Evolutionary conservation across 2,113 vertebrate species (phyloP).

Genomic region (Enhydra lutris): DNA sequence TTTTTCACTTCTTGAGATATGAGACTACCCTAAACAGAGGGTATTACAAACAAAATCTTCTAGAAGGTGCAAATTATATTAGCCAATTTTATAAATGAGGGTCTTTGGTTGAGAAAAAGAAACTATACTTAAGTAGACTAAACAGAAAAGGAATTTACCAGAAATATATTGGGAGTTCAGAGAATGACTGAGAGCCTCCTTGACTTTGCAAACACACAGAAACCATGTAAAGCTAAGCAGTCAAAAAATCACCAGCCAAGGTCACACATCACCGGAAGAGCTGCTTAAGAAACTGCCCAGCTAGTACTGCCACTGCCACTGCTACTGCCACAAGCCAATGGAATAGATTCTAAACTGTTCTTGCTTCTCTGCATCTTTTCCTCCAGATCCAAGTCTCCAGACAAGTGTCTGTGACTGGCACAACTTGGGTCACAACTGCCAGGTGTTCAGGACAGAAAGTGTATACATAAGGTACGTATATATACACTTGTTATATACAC

Average conservation of each 20-base stretch:
- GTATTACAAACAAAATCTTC: not conserved
- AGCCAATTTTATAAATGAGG: constrained; percentile 11
- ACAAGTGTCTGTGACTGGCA: not conserved
- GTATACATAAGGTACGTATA: not conserved
- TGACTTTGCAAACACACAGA: constrained; percentile 6
- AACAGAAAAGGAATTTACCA: constrained; percentile 35
- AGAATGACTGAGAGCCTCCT: not conserved
- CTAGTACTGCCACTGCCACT: not conserved
- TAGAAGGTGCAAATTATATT: not conserved
- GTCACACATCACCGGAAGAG: constrained; percentile 15
- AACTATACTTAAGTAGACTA: not conserved
- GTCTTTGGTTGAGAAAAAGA: not conserved
- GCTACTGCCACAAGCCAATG: not conserved
- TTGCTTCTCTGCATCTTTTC: not conserved
- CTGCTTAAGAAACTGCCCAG: constrained; percentile 11
- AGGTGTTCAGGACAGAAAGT: not conserved
- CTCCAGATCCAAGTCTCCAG: not conserved
- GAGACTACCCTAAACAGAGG: not conserved
- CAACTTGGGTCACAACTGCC: not conserved
- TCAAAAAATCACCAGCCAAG: constrained; percentile 19
- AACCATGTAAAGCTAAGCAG: constrained; percentile 15
- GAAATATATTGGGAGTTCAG: not conserved
- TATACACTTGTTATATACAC: not conserved
- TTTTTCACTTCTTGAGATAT: not conserved
- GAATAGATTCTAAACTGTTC: constrained; percentile 15